Conservation (phyloP, 2,888 invertebrate genomes). For the Bombyx huttoni region DNA sequence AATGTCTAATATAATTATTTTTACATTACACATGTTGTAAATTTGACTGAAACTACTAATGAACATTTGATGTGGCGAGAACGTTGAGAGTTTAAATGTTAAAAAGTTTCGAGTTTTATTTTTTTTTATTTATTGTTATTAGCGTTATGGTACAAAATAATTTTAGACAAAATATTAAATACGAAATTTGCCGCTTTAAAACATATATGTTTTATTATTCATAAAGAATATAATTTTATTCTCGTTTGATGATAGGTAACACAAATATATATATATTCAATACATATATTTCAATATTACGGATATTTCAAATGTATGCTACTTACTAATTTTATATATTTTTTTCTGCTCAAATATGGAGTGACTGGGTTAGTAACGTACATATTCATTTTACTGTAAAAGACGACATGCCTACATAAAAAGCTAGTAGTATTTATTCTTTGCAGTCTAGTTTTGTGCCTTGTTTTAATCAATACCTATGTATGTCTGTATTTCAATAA, state of each 20-base stretch:
- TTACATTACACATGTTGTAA: neutral
- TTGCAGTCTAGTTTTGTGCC: neutral
- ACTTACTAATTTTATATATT: too few species aligned
- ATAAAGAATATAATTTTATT: too few species aligned
- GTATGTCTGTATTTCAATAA: slow-evolving; percentile 1
- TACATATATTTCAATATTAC: too few species aligned
- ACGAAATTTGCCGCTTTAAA: slow-evolving; percentile 1
- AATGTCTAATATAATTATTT: neutral
- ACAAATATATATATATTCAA: too few species aligned
- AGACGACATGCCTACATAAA: neutral
- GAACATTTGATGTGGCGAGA: neutral
- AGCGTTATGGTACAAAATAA: slow-evolving; percentile 53
- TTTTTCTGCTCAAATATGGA: neutral
- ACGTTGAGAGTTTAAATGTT: neutral
- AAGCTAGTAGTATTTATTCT: neutral
- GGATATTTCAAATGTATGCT: too few species aligned
- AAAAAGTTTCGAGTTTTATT: neutral
- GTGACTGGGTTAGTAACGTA: neutral
- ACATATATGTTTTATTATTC: neutral
- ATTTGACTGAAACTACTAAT: neutral
- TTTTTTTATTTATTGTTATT: slow-evolving; percentile 3
- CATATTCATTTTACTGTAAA: neutral
- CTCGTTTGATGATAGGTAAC: too few species aligned
- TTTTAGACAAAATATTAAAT: slow-evolving; percentile 15
- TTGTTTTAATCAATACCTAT: slow-evolving; percentile 6